Evolutionary conservation across 2,888 invertebrate genomes (phyloP).

Genomic region (Xanthostigma xanthostigma): DNA sequence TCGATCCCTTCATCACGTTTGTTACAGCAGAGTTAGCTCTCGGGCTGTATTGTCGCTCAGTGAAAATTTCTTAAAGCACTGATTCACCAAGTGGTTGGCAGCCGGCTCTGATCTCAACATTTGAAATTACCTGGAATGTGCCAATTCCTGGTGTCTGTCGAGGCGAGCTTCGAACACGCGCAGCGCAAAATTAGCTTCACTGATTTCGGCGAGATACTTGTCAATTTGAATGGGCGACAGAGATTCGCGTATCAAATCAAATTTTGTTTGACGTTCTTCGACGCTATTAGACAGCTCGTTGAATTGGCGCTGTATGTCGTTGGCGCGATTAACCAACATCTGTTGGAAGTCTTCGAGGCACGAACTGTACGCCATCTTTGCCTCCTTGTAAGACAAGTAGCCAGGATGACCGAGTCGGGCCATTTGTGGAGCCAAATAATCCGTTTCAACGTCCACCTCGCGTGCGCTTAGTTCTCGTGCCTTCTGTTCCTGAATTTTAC

Average conservation of each 20-base stretch:
- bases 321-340: conserved; percentile 43
- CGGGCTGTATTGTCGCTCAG: too few relatives aligned
- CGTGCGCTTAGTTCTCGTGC: conserved; percentile 36
- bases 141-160: conserved; percentile 41
- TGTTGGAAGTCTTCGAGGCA: conserved; percentile 55
- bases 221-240: conserved; percentile 43
- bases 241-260: conserved; percentile 39
- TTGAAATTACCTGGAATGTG: conserved; percentile 26
- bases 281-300: conserved; percentile 42
- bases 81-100: too few relatives aligned
- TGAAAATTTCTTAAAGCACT: too few relatives aligned
- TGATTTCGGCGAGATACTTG: conserved; percentile 35
- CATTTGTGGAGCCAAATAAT: conserved; percentile 48
- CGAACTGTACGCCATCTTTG: conserved; percentile 32
- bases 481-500: conserved; percentile 29
- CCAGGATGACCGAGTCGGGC: conserved; percentile 38
- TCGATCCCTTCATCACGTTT: too few relatives aligned
- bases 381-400: conserved; percentile 29
- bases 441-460: conserved; percentile 45
- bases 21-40: too few relatives aligned
- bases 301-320: conserved; percentile 46
- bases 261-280: conserved; percentile 39
- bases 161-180: conserved; percentile 46
- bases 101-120: too few relatives aligned
- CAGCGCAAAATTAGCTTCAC: conserved; percentile 32